Base-by-base conservation (phyloP, 2,797 vertebrate genomes). In the Sebastes itinus region DNA sequence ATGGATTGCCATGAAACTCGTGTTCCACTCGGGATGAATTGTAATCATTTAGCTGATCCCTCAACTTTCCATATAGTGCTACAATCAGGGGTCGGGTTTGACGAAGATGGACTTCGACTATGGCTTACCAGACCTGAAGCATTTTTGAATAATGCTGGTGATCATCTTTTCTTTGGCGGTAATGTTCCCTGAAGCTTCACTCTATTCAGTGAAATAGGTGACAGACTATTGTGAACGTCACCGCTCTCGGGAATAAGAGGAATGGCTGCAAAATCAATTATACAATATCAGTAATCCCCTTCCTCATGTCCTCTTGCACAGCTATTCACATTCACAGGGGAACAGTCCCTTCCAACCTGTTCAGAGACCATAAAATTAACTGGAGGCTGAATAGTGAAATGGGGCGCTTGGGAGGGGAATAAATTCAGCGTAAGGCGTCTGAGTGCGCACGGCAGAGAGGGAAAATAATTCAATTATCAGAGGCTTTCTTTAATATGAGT, bases 331-430 rank as follows among this genome's bases (percentile, higher is more conserved):
- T 76, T 89, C 89, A 72, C 55, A 58, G 66, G 73, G 77, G 76
- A 87, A 77, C 63, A 60, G 67, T 64, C 67, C 49, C 75, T 81
- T 88, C 70, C 85, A 89, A 83, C 75, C 73, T 91, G 89, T 66
- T 89, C 88, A 89, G 67, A 81, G 75, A 88, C 64, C 86, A 92
- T 89, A 90, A 88, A 89, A 93, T 93, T 89, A 88, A 87, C 79
- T 74, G 80, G 18, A 76, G 89, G 80, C 86, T 82, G 75, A 90
- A 83, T 25, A 30, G 90, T 69, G 74, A 91, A 89, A 92, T 77
- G 77, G 70, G 67, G 27, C 66, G 0, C 84, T 87, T 52, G 84
- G 72, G 64, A 60, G 18, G 62, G 69, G 83, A 89, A 89, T 89
- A 75, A 80, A 88, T 89, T 87, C 75, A 46, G 82, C 68, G 9